Conservation (phyloP, 2,888 invertebrate genomes). For the Cybosia mesomella region DNA sequence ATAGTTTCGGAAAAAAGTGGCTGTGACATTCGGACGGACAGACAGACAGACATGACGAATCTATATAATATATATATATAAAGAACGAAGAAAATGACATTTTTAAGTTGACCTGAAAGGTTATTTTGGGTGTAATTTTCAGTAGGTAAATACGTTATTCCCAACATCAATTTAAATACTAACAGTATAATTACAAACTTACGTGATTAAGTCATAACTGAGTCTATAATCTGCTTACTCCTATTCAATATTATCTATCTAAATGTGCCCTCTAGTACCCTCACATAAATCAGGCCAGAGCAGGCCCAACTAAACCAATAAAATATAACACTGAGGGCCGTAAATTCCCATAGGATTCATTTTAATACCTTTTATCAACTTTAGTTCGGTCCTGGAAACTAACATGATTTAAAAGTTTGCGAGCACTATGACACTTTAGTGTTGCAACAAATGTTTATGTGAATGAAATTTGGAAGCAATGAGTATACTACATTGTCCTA, state of each 20-base stretch:
- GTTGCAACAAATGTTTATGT: neutral
- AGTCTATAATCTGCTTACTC: slow-evolving; percentile 6
- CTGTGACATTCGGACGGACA: no score
- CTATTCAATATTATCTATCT: slow-evolving; percentile 16
- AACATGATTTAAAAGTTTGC: neutral
- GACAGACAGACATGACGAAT: no score
- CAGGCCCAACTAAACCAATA: slow-evolving; percentile 35
- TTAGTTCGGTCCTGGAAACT: slow-evolving; percentile 12
- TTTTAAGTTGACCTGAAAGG: neutral
- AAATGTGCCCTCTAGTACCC: slow-evolving; percentile 27
- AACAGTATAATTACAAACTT: neutral
- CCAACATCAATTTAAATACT: neutral
- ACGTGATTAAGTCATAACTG: neutral
- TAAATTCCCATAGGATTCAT: slow-evolving; percentile 21
- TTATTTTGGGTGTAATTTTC: neutral
- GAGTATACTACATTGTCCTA: neutral
- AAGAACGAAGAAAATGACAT: no score
- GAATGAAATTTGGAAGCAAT: neutral
- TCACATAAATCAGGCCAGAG: slow-evolving; percentile 43
- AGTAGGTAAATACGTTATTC: neutral
- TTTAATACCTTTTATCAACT: slow-evolving; percentile 25
- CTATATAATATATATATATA: no score
- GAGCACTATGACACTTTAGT: slow-evolving; percentile 7
- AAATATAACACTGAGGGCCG: slow-evolving; percentile 14
- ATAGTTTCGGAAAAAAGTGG: no score